Evolutionary conservation across 2,888 invertebrate genomes (phyloP).

Genomic region (Blastobasis lacticolella): DNA sequence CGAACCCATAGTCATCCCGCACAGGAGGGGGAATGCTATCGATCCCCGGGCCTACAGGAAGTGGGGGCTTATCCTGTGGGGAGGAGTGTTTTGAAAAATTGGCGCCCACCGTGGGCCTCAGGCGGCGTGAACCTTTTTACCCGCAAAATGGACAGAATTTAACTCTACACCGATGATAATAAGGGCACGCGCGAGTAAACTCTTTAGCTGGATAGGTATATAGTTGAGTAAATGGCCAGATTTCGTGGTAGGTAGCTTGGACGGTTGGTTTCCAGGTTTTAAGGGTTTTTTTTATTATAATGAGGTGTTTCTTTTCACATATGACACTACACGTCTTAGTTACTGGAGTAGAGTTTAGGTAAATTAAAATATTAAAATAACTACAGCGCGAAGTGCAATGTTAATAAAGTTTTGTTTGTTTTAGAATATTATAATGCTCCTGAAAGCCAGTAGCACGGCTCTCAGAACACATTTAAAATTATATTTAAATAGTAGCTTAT

Average conservation of each 20-base stretch:
- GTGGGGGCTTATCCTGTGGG: slow-evolving; percentile 55
- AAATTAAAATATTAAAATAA: too few relatives aligned
- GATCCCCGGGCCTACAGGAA: slow-evolving; percentile 66
- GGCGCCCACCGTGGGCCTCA: slow-evolving; percentile 42
- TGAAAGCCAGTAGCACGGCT: too few relatives aligned
- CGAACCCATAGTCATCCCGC: background rate
- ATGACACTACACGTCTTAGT: too few relatives aligned
- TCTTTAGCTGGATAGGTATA: slow-evolving; percentile 6
- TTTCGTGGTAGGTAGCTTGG: slow-evolving; percentile 21
- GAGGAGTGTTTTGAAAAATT: slow-evolving; percentile 71
- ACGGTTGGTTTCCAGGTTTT: slow-evolving; percentile 36
- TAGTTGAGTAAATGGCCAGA: slow-evolving; percentile 24
- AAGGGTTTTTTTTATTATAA: slow-evolving; percentile 25
- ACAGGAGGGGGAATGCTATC: slow-evolving; percentile 31
- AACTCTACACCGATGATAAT: slow-evolving; percentile 25
- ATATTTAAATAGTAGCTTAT: too few relatives aligned
- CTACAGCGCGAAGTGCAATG: too few relatives aligned
- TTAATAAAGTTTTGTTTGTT: too few relatives aligned
- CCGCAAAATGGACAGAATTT: slow-evolving; percentile 27
- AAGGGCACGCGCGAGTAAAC: slow-evolving; percentile 16
- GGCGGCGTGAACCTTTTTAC: slow-evolving; percentile 30
- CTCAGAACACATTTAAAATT: too few relatives aligned
- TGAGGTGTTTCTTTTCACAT: too few relatives aligned
- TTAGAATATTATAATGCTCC: too few relatives aligned
- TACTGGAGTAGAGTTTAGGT: too few relatives aligned